Evolutionary conservation across 2,797 vertebrate genomes (phyloP).

Genomic region (Sebastes alutus): DNA sequence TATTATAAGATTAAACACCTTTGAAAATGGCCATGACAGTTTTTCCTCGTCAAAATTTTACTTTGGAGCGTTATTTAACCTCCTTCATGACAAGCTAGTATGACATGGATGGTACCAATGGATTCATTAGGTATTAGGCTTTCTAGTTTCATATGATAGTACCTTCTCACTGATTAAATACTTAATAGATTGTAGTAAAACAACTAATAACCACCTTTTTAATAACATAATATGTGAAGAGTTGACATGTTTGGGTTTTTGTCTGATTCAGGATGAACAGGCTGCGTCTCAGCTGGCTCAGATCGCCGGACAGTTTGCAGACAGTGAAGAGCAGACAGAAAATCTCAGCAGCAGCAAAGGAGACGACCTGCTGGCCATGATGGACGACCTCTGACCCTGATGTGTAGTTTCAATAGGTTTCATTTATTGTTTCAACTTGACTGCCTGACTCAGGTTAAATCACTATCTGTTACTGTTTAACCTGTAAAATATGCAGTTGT

Average conservation of each 20-base stretch:
- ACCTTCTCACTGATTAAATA: neutral
- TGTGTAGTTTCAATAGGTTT: neutral
- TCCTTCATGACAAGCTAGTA: too few relatives aligned
- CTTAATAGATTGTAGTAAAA: neutral
- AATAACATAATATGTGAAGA: neutral
- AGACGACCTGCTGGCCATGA: constrained; percentile 91
- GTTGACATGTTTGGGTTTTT: neutral
- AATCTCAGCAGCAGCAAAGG: constrained; percentile 84
- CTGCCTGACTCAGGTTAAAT: neutral
- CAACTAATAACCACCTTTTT: neutral
- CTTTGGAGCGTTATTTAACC: too few relatives aligned
- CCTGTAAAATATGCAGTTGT: neutral
- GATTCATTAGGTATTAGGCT: too few relatives aligned
- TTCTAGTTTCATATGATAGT: too few relatives aligned
- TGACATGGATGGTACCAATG: too few relatives aligned
- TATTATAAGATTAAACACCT: neutral
- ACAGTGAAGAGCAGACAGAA: constrained; percentile 55
- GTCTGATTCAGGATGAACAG: constrained; percentile 81
- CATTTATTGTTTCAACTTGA: neutral
- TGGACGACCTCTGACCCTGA: constrained; percentile 86
- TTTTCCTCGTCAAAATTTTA: too few relatives aligned
- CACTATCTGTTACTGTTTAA: neutral
- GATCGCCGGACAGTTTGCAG: constrained; percentile 87
- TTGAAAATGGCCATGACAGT: too few relatives aligned
- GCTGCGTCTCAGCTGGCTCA: constrained; percentile 82